Percentiles rank a stretch among this genome's conserved stretches.
Conservation (phyloP, 2,797 vertebrate species). For the Gephyroberyx darwinii region DNA sequence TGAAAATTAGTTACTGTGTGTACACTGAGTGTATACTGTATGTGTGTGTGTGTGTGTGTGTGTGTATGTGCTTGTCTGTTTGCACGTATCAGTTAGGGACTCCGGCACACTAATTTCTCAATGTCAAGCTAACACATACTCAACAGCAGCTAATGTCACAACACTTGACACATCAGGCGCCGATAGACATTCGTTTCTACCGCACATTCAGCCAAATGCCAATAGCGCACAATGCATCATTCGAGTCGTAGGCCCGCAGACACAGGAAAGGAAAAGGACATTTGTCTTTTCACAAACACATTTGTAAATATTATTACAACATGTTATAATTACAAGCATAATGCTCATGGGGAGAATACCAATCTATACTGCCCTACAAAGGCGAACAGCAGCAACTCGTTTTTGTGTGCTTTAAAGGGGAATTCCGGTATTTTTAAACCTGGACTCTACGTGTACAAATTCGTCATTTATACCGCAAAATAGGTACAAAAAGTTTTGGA, state of each 20-base stretch:
- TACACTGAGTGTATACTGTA: not conserved
- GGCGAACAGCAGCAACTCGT: no score
- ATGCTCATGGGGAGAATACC: no score
- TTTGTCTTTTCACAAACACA: not conserved
- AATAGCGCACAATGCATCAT: slow-evolving; percentile 54
- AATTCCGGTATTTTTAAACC: no score
- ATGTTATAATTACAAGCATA: no score
- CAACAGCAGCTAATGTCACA: slow-evolving; percentile 66
- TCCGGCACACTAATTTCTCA: slow-evolving; percentile 63
- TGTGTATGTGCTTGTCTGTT: slow-evolving; percentile 37
- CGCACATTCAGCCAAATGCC: slow-evolving; percentile 46
- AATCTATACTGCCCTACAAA: no score
- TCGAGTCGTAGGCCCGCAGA: slow-evolving; percentile 44
- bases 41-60: not conserved
- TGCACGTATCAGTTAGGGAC: slow-evolving; percentile 51
- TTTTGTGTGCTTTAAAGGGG: no score
- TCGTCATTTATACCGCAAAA: no score
- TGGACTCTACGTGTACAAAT: no score
- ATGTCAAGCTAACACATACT: slow-evolving; percentile 69
- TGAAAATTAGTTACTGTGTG: slow-evolving; percentile 27
- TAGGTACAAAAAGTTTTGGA: no score
- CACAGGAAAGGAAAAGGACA: slow-evolving; percentile 23
- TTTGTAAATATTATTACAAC: no score
- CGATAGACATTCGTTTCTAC: slow-evolving; percentile 55
- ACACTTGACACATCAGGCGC: slow-evolving; percentile 68